Percentiles rank a stretch among this genome's conserved stretches.
Evolutionary conservation across 2,797 vertebrate species (phyloP).

Genomic region (Novumbra hubbsi): DNA sequence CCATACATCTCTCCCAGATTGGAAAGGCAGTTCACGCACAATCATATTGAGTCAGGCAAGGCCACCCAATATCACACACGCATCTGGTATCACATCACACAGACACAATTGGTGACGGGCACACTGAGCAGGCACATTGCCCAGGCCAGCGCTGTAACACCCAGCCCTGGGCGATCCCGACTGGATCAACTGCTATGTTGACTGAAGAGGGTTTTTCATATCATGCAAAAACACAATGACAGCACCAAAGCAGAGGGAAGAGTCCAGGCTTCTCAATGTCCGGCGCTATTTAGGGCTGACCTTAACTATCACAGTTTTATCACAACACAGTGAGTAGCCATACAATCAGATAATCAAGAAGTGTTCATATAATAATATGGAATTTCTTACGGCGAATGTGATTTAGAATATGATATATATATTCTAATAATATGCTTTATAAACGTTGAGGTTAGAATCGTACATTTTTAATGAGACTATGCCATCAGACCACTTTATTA

Average conservation of each 20-base stretch:
- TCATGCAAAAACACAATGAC: neutral
- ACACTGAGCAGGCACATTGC: neutral
- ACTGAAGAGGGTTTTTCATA: neutral
- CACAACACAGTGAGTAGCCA: neutral
- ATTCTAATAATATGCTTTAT: too few species aligned
- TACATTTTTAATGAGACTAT: too few species aligned
- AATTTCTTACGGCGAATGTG: too few species aligned
- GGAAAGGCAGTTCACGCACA: conserved; percentile 37
- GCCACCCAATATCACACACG: conserved; percentile 14
- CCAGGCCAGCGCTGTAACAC: neutral
- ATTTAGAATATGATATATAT: too few species aligned
- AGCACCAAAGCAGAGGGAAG: neutral
- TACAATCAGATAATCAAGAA: neutral
- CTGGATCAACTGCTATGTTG: too few species aligned
- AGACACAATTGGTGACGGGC: neutral
- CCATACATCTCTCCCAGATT: conserved; percentile 52
- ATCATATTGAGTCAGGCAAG: conserved; percentile 46
- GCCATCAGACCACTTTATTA: too few species aligned
- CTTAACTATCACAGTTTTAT: neutral
- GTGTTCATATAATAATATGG: too few species aligned
- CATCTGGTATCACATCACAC: neutral
- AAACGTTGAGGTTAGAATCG: too few species aligned
- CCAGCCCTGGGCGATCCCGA: neutral
- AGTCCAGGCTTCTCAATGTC: too few species aligned
- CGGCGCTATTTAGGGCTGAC: too few species aligned